A percentile compares a stretch with the other conserved stretches of the same genome.
These are phyloP conservation scores for Malurus elegans DNA, from an alignment of 2,113 vertebrate species.

Conservation along the genomic window DNA sequence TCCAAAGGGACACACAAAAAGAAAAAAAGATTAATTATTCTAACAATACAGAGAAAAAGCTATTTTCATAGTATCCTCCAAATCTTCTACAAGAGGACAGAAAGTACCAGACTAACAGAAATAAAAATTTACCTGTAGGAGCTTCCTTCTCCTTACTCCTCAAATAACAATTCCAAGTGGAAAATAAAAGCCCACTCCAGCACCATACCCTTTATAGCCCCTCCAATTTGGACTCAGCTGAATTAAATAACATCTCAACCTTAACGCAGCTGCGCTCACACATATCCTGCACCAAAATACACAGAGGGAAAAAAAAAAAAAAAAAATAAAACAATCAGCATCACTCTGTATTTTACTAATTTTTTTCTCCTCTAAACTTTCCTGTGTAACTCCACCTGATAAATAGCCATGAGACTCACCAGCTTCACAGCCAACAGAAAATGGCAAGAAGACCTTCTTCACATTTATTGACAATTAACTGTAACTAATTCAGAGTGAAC, in stretches of 20 bases:
- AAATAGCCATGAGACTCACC: neutral
- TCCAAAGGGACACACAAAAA: neutral
- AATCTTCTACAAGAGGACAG: rapidly evolving
- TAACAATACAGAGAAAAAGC: rapidly evolving
- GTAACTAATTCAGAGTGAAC: conserved; percentile 4
- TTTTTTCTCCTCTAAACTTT: neutral
- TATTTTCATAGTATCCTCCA: neutral
- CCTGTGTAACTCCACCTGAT: neutral
- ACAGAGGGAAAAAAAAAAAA: too few relatives aligned
- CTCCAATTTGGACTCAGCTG: neutral
- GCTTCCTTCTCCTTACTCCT: rapidly evolving
- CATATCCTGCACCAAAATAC: neutral
- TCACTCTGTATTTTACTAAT: neutral
- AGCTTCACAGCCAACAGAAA: neutral
- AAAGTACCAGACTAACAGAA: rapidly evolving
- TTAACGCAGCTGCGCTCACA: neutral
- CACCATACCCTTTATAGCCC: neutral
- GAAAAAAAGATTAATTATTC: neutral
- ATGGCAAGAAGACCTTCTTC: neutral
- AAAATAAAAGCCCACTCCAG: rapidly evolving
- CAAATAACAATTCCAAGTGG: rapidly evolving
- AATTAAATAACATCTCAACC: neutral
- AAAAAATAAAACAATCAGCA: neutral
- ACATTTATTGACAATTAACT: conserved; percentile 6
- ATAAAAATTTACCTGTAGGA: neutral